These are phyloP conservation scores for Hirundichthys speculiger DNA, from an alignment of 2,113 vertebrate genomes.

Conservation along the genomic window DNA sequence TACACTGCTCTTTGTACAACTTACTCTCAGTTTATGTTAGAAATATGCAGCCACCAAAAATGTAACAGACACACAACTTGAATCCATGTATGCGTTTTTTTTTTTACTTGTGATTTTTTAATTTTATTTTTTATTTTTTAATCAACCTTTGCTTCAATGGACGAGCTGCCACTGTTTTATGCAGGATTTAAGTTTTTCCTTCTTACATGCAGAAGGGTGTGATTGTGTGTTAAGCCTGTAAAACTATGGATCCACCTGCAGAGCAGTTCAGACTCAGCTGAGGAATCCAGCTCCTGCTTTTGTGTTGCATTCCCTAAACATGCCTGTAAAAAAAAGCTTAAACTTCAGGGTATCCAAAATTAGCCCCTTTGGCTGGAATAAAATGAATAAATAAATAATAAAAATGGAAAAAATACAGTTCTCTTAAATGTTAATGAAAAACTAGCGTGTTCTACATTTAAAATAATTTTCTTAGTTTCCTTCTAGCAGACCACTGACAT, in stretches of 20 bases:
- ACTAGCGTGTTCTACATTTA: not conserved
- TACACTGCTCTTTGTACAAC: too few relatives aligned
- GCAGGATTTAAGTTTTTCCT: not conserved
- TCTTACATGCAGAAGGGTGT: not conserved
- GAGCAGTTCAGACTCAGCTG: not conserved
- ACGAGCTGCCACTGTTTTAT: too few relatives aligned
- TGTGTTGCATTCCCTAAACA: constrained; percentile 5
- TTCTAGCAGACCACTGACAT: not conserved
- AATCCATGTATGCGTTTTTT: too few relatives aligned
- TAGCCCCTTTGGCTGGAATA: not conserved
- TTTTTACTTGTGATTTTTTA: too few relatives aligned
- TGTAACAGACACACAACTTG: too few relatives aligned
- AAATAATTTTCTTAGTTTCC: not conserved
- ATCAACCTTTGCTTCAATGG: too few relatives aligned
- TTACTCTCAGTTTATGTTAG: too few relatives aligned
- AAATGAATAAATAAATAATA: too few relatives aligned
- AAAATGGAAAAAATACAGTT: not conserved
- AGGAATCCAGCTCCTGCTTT: constrained; percentile 11
- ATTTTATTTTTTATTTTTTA: too few relatives aligned
- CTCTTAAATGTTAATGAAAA: constrained; percentile 2
- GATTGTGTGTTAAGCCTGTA: not conserved
- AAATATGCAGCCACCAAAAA: too few relatives aligned
- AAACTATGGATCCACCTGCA: not conserved
- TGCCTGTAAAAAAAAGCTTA: not conserved
- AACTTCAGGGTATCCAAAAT: constrained; percentile 10